phyloP scores from a whole-genome alignment of 1,140 invertebrate genomes.

The Sarcophaga bullata region DNA sequence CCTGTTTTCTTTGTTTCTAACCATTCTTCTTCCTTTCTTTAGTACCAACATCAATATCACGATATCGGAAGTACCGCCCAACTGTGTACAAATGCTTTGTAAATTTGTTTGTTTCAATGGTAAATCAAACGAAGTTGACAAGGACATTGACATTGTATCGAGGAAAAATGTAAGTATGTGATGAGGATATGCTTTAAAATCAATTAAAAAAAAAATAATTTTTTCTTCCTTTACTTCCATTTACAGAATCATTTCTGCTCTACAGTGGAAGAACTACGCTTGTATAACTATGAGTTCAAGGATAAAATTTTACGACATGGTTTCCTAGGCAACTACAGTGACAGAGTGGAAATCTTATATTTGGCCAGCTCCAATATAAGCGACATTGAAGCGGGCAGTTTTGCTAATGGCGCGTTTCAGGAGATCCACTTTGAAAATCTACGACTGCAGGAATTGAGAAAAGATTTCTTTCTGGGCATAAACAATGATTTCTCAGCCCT shows the following conservation, averaged over 20 bases:
- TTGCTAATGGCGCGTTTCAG: conserved; percentile 49
- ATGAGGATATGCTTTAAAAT: background rate
- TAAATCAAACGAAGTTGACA: conserved; percentile 17
- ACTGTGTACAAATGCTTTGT: conserved; percentile 41
- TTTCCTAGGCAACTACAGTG: conserved; percentile 47
- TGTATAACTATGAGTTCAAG: conserved; percentile 51
- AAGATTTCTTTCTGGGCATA: conserved; percentile 47
- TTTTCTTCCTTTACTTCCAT: background rate
- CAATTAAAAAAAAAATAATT: conserved; percentile 2
- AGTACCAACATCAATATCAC: conserved; percentile 16
- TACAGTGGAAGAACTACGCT: conserved; percentile 46
- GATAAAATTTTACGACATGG: conserved; percentile 46
- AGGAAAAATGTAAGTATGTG: conserved; percentile 25
- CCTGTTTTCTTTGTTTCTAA: too few relatives aligned
- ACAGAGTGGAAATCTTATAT: conserved; percentile 46
- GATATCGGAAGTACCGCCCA: conserved; percentile 12
- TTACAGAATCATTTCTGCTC: conserved; percentile 21
- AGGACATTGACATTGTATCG: conserved; percentile 16
- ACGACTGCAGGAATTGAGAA: conserved; percentile 43
- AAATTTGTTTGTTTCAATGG: conserved; percentile 37
- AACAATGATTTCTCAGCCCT: conserved; percentile 43
- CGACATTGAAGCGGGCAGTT: conserved; percentile 48
- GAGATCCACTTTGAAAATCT: conserved; percentile 50
- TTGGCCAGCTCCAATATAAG: conserved; percentile 50
- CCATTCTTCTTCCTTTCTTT: background rate